Base-by-base conservation (phyloP, 64 coral and sea anemone genomes). In the Porites australiensis region DNA sequence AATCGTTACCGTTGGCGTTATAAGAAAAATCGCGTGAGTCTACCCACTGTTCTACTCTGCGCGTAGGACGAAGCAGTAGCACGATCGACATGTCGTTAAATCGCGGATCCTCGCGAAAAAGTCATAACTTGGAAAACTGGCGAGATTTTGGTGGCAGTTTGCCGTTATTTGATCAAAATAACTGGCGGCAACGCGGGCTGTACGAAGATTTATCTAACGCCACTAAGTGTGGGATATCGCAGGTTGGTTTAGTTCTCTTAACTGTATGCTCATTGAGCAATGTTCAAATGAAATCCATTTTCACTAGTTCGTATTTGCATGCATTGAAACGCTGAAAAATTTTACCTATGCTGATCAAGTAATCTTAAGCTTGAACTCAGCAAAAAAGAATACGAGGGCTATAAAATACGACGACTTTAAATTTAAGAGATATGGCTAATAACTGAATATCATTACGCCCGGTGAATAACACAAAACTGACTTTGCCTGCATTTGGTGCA, bases 171-270 rank as follows among this genome's bases (percentile, higher is more conserved):
- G 81, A 84, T 47, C 64, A 47, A 67, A 68, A 69, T 44, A 68
- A 84, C 18, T 84, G 61, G 81, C 81, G 81, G 0, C 43, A 13
- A 69, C 81, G 63, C 62, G 81, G 81, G 46, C 46, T 84, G 1
- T 84, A 84, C 63, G 81, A 84, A 84, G 81, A 84, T 51, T 84
- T 84, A 69, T 84, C 81, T 23, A 84, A 69, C 44, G 61, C 81
- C 62, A 67, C 45, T 0, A 69, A 84, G 63, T 84, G 61, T 14
- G 81, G 81, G 64, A 84, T 64, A 13, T 84, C 81, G 19, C 81
- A 84, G 81, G 81, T 84, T 21, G 6, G 81, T 68, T 14, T 11
- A 7, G 8, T 64, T 46, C 5, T 2, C 18, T 64, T 20, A 20
- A 76, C 45, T 73, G 37, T 44, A 4, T 44, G 4, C 8, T 50